Evolutionary conservation across 2,113 vertebrate species (phyloP).

Genomic region (Platichthys flesus): DNA sequence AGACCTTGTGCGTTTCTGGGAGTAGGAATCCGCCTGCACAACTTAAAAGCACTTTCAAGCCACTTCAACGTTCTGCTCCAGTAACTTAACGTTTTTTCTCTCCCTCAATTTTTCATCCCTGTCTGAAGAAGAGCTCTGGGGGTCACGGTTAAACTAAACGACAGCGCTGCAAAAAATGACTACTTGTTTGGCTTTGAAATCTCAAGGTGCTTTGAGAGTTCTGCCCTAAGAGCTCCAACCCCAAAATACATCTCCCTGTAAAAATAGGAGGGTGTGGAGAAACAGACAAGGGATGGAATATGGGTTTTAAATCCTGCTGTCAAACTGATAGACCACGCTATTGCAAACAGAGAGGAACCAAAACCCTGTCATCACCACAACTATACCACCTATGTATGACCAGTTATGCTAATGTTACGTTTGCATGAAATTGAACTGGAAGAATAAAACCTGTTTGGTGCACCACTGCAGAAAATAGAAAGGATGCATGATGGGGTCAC

Average conservation of each 20-base stretch:
- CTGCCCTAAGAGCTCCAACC: background rate
- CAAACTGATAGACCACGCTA: too few species aligned
- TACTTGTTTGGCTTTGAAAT: constrained; percentile 25
- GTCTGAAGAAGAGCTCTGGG: constrained; percentile 40
- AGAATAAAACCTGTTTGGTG: too few species aligned
- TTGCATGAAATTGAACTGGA: too few species aligned
- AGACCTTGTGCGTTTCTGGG: constrained; percentile 5
- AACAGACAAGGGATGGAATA: background rate
- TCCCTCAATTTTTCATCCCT: constrained; percentile 33
- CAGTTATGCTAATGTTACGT: too few species aligned
- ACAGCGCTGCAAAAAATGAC: constrained; percentile 25
- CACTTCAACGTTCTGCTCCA: constrained; percentile 62
- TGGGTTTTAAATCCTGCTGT: too few species aligned
- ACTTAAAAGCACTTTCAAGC: constrained; percentile 73
- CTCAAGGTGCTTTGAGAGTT: constrained; percentile 9
- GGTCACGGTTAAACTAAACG: constrained; percentile 62
- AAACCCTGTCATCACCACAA: too few species aligned
- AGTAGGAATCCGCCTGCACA: constrained; percentile 46
- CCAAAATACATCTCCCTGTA: background rate
- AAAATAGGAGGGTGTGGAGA: background rate
- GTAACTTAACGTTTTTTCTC: constrained; percentile 47
- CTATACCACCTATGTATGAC: too few species aligned
- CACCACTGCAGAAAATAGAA: too few species aligned
- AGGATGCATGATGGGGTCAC: too few species aligned
- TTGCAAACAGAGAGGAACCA: too few species aligned